These are phyloP conservation scores for Ia io DNA, from an alignment of 2,113 vertebrate species.

Conservation along the genomic window DNA sequence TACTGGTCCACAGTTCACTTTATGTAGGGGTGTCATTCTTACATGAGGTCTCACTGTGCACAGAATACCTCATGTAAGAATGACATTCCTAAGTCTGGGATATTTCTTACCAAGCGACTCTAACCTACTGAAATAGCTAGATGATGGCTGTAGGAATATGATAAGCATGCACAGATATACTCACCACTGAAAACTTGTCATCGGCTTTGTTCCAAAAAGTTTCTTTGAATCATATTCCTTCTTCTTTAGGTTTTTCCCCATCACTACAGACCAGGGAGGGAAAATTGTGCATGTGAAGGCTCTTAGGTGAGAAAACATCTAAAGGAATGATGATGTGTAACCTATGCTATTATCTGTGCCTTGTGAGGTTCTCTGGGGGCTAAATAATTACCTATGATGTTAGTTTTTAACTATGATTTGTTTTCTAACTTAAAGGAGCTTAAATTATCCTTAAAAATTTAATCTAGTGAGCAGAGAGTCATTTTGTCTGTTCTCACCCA, in stretches of 20 bases:
- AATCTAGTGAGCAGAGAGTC: neutral
- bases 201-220: constrained; percentile 81
- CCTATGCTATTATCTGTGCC: neutral
- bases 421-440: neutral
- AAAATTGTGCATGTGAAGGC: neutral
- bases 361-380: neutral
- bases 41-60: neutral
- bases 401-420: neutral
- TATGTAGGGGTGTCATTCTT: neutral
- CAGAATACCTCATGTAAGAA: too few relatives aligned
- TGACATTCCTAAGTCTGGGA: neutral
- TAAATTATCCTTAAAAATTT: neutral
- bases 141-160: neutral
- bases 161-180: constrained; percentile 36
- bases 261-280: constrained; percentile 66
- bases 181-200: constrained; percentile 81
- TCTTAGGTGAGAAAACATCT: neutral
- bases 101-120: neutral
- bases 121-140: neutral
- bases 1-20: neutral
- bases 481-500: neutral
- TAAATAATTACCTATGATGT: neutral
- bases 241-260: neutral
- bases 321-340: neutral
- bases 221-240: constrained; percentile 85